Evolutionary conservation across 2,113 vertebrate genomes (phyloP), one percentile per base, ranked within the genome.

Genomic region (Pterocles burchelli): DNA sequence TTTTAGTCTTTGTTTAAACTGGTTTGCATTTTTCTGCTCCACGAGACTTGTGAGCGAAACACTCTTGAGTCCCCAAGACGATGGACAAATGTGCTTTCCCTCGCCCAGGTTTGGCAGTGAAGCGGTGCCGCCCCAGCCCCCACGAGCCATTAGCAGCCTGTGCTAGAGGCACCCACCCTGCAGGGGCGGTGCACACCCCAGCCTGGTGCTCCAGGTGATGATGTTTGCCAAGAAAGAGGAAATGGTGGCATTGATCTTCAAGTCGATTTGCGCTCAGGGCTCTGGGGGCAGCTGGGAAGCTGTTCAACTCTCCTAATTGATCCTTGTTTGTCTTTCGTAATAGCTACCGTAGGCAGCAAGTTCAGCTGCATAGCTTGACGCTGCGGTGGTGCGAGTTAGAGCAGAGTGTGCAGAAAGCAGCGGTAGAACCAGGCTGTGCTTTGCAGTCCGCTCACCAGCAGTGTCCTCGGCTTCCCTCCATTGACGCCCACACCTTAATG

Each of bases 81-180:
- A 33, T 29, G 24, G 54, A 17, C 26, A 28, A 48, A 15, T 11
- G 29, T 51, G 21, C 13, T 41, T 11, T n/a, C 70, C 36, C 38
- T 89, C 5, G 6, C 63, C 11, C 17, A 14, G 22, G 15, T 46
- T 31, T 19, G 52, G 10, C 12, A 41, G 36, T 18, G 45, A 21
- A 36, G 17, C 0, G 2, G 55, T 61, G 46, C 55, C 0, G 6
- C 33, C 49, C 45, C 18, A 28, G 29, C 45, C 45, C 55, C 13
- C 4, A 4, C 4, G 1, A 26, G 34, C 34, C 3, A 0, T 59
- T 34, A 33, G 38, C 55, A 19, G 48, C 33, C 26, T 6, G 21
- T 16, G 17, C 29, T 52, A 11, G 72, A 17, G 36, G 55, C 41
- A 33, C 1, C 55, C 55, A 26, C 38, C 9, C 48, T 12, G n/a